Conservation (phyloP, 2,113 vertebrate genomes). For the Pyxicephalus adspersus region DNA sequence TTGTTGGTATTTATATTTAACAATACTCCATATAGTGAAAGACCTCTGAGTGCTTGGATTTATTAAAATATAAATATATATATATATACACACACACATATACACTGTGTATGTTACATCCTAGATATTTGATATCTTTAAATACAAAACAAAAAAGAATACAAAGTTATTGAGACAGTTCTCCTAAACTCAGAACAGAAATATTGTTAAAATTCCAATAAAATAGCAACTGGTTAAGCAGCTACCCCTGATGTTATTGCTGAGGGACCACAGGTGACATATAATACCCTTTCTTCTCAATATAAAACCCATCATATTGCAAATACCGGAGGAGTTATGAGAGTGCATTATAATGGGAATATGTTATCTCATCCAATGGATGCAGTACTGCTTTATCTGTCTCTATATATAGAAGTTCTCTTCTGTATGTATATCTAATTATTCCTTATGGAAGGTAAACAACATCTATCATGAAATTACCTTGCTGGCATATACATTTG, state of each 20-base stretch:
- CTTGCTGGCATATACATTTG: neutral
- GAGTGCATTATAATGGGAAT: conserved; percentile 16
- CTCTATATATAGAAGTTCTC: conserved; percentile 1
- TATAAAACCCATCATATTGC: conserved; percentile 1
- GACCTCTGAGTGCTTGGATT: no score
- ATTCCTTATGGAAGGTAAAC: conserved; percentile 40
- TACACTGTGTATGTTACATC: no score
- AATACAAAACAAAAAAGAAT: no score
- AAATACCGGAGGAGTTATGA: neutral
- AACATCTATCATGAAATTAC: conserved; percentile 29
- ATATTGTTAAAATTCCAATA: no score
- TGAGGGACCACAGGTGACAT: neutral
- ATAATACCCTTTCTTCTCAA: neutral
- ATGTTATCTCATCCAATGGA: neutral
- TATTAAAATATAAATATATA: no score
- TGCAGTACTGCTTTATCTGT: neutral
- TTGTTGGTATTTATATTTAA: no score
- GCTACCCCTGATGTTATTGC: neutral
- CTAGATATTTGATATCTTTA: no score
- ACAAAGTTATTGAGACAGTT: no score
- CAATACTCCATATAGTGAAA: no score
- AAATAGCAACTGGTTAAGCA: no score
- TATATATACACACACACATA: no score
- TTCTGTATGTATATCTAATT: conserved; percentile 32
- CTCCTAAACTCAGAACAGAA: no score